phyloP scores from a whole-genome alignment of 2,113 vertebrate genomes.

The Polypterus bichir region DNA sequence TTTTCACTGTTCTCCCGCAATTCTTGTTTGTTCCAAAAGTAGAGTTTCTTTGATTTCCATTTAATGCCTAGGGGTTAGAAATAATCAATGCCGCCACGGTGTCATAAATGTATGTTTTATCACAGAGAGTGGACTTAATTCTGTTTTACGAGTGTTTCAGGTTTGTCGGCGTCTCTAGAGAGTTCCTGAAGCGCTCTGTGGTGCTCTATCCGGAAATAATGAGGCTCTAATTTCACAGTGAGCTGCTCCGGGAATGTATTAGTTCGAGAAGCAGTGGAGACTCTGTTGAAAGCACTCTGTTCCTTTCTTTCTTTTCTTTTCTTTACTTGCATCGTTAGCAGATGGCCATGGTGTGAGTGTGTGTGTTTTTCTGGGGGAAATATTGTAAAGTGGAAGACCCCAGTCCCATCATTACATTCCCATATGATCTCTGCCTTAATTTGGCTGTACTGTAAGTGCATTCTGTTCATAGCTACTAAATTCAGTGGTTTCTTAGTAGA shows the following conservation, averaged over 20 bases:
- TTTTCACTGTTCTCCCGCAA: constrained; percentile 7
- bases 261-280: too few relatives aligned
- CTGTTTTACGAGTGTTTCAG: neutral
- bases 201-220: constrained; percentile 43
- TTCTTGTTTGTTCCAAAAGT: constrained; percentile 9
- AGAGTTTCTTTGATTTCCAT: constrained; percentile 34
- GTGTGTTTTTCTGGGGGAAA: too few relatives aligned
- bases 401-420: too few relatives aligned
- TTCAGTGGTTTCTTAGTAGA: too few relatives aligned
- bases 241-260: neutral
- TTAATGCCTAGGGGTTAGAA: constrained; percentile 19
- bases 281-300: too few relatives aligned
- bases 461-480: too few relatives aligned
- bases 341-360: too few relatives aligned
- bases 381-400: too few relatives aligned
- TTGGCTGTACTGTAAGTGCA: too few relatives aligned
- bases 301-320: too few relatives aligned
- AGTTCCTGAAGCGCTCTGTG: constrained; percentile 43
- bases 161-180: constrained; percentile 35
- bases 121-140: constrained; percentile 33
- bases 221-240: constrained; percentile 19
- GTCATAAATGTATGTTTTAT: constrained; percentile 52
- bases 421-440: too few relatives aligned
- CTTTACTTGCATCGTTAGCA: too few relatives aligned
- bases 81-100: constrained; percentile 36